phyloP scores from a whole-genome alignment of 2,113 vertebrate species.

The Pseudolaguvia tuberculata region DNA sequence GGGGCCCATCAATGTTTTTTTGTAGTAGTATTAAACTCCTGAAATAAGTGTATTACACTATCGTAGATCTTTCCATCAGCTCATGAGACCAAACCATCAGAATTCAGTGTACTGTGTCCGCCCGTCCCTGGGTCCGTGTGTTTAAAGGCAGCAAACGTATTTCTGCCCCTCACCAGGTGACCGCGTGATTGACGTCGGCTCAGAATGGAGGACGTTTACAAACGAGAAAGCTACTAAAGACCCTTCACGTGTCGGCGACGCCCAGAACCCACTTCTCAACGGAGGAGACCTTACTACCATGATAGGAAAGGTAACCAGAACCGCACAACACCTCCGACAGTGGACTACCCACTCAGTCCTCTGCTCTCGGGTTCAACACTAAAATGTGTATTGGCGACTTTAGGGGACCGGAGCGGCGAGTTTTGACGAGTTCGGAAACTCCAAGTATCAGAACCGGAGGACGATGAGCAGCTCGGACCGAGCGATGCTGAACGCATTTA shows the following conservation, averaged over 20 bases:
- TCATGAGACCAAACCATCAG: too few species aligned
- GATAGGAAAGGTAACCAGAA: conserved; percentile 81
- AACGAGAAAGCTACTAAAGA: conserved; percentile 99
- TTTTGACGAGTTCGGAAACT: conserved; percentile 98
- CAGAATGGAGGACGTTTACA: conserved; percentile 98
- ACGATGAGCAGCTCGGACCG: conserved; percentile 98
- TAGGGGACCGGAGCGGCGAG: conserved; percentile 96
- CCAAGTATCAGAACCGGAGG: conserved; percentile 95
- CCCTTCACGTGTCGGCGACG: conserved; percentile 94
- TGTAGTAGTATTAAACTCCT: too few species aligned
- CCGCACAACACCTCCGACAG: neutral
- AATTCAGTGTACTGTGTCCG: too few species aligned
- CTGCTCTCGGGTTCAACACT: too few species aligned
- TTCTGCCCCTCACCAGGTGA: conserved; percentile 73
- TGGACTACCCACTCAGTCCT: neutral
- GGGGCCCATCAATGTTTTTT: too few species aligned
- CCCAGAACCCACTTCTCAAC: conserved; percentile 92
- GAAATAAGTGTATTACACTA: too few species aligned
- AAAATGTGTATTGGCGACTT: neutral
- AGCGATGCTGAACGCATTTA: conserved; percentile 98
- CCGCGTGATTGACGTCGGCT: conserved; percentile 94
- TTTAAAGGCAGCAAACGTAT: neutral
- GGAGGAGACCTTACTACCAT: conserved; percentile 95
- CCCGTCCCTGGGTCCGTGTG: neutral
- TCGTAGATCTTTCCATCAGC: too few species aligned